Conservation (phyloP, 2,113 vertebrate species). For the Uria lomvia region DNA sequence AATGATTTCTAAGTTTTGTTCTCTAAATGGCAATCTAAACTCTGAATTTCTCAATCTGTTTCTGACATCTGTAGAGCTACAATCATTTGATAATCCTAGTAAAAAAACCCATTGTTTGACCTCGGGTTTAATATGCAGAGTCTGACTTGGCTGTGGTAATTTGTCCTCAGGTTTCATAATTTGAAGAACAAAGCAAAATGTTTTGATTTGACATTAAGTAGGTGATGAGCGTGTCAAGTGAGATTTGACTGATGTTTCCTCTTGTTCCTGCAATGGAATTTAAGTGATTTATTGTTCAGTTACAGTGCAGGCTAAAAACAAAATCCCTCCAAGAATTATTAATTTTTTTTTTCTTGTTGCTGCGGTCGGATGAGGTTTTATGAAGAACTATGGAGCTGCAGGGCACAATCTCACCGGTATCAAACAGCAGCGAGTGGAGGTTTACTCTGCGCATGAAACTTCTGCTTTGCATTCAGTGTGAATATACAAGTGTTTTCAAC, state of each 20-base stretch:
- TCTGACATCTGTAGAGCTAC: not conserved
- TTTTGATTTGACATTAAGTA: not conserved
- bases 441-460: not conserved
- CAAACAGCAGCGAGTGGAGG: not conserved
- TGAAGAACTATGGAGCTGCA: not conserved
- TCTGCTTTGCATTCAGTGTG: not conserved
- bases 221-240: not conserved
- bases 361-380: not conserved
- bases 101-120: not conserved
- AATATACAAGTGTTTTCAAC: not conserved
- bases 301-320: not conserved
- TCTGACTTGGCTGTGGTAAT: not conserved
- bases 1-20: not conserved
- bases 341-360: not conserved
- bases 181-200: not conserved
- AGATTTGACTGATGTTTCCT: not conserved
- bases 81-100: not conserved
- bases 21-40: not conserved
- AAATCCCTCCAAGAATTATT: not conserved
- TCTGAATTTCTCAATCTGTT: not conserved
- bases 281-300: not conserved
- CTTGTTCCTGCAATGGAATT: not conserved
- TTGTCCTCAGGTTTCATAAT: not conserved
- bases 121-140: not conserved
- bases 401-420: accelerated